Evolutionary conservation across 2,797 vertebrate genomes (phyloP), one percentile per base, ranked within the genome.

Genomic region (Rhinoraja longicauda): DNA sequence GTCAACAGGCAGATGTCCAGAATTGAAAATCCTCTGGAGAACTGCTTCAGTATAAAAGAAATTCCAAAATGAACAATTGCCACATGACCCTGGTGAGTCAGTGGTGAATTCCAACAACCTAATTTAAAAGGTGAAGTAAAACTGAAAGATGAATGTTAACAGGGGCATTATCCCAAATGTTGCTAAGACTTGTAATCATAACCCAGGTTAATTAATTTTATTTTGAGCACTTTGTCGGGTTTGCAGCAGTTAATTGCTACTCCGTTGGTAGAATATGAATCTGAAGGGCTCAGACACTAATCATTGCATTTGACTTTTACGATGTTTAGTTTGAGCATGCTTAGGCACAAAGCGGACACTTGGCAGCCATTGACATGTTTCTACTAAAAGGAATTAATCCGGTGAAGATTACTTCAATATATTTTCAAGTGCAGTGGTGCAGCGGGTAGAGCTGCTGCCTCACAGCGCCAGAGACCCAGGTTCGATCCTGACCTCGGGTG

Each of bases 31-130:
- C 67, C 29, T 45, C 2, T 26, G 32, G 19, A 90, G 53, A 62
- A 15, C 57, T 59, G 26, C 57, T 53, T 26, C 17, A 9, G 90
- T 75, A 73, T 92, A 53, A 75, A 53, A 92, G 39, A 73, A 73
- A 92, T 57, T 92, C 90, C 90, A 92, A 92, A 75, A 75, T 75
- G 92, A 92, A 75, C 70, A 45, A 29, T 75, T 26, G 45, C 67
- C 1, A 39, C 39, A 75, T 92, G 70, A 75, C 53, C 70, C 39
- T 15, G 1, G n/a, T n/a, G n/a, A n/a, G n/a, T n/a, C n/a, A n/a
- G n/a, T 64, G 39, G 39, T 70, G 67, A 91, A 72, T 91, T 53
- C 67, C 36, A 73, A 70, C 17, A 70, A 17, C 21, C 32, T 26
- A 26, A 36, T 73, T 75, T 12, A 75, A 92, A 75, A 73, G 10